Percentiles rank a stretch among this genome's conserved stretches.
Conservation (phyloP, 1,140 invertebrate genomes). For the Meloidogyne floridensis region DNA sequence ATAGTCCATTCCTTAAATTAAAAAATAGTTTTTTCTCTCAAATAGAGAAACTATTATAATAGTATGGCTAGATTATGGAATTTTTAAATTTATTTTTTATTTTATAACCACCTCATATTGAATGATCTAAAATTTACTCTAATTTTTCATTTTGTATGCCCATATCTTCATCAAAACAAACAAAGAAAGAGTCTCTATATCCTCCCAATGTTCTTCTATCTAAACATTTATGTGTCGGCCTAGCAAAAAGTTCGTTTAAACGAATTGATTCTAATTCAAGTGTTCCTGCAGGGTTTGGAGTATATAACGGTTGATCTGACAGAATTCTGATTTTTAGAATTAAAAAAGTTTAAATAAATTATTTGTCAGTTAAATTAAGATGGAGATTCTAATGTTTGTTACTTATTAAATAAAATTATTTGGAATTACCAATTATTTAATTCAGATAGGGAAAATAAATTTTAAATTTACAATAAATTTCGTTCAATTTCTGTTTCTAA, state of each 20-base stretch:
- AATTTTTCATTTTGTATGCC: background rate
- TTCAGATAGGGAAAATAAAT: too few species aligned
- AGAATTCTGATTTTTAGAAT: background rate
- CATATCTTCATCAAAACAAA: conserved; percentile 11
- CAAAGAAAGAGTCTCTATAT: conserved; percentile 15
- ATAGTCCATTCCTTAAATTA: conserved; percentile 7
- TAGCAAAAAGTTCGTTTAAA: conserved; percentile 21
- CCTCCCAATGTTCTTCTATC: background rate
- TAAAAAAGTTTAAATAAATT: background rate
- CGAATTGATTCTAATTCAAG: conserved; percentile 20
- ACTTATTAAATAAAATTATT: too few species aligned
- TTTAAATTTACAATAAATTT: too few species aligned
- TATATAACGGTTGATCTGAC: background rate
- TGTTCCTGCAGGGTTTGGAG: background rate
- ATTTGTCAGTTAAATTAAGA: too few species aligned
- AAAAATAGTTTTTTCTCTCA: background rate
- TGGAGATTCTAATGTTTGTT: too few species aligned
- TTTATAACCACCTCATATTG: too few species aligned
- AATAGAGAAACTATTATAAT: too few species aligned
- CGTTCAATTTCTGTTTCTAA: too few species aligned
- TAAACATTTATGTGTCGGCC: background rate
- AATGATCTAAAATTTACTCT: conserved; percentile 2
- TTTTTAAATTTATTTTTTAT: too few species aligned
- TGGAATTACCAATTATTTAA: too few species aligned
- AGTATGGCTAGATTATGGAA: too few species aligned